Evolutionary conservation across 1,140 invertebrate genomes (phyloP), one percentile per base, ranked within the genome.

Genomic region (Colletes latitarsis): DNA sequence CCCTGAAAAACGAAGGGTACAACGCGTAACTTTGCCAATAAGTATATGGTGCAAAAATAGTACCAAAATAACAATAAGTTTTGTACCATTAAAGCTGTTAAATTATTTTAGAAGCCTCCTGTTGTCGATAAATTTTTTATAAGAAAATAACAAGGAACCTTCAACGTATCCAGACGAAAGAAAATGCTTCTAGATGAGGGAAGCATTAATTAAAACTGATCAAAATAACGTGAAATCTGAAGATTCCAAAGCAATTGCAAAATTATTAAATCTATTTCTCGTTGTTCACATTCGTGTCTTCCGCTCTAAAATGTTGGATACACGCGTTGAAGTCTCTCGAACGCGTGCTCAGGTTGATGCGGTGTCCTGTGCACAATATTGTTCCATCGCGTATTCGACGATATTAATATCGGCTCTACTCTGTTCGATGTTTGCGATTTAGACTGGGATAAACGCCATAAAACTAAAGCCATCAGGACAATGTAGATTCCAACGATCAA

Each of bases 401-500:
- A 49, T 49, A 78, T 39, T 6, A 60, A 17, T n/a, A 66, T 67
- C 0, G 68, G 5, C 1, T 72, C 55, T 15, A 4, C 10, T 12
- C 17, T 52, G 63, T 19, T n/a, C 5, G 53, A 10, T 5, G 53
- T 17, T 49, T 71, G 19, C 39, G 10, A 4, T 52, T 77, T 80
- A 6, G 21, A 30, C n/a, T 43, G 6, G 0, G 41, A 49, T 14
- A 3, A 49, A 9, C n/a, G 41, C 5, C 30, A 63, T 17, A 43
- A 60, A 17, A 82, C 41, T 69, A 46, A 1, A 21, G n/a, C 41
- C 17, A 67, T 3, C 1, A 69, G 6, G 0, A 75, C 15, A 9
- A 82, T 41, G 12, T 63, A 70, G 21, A 79, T 49, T 0, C 81
- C 82, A 12, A 85, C 41, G 0, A 64, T 30, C 9, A 69, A 5